Base-by-base conservation (phyloP, 2,113 vertebrate species). In the Vulpes ferrilata region DNA sequence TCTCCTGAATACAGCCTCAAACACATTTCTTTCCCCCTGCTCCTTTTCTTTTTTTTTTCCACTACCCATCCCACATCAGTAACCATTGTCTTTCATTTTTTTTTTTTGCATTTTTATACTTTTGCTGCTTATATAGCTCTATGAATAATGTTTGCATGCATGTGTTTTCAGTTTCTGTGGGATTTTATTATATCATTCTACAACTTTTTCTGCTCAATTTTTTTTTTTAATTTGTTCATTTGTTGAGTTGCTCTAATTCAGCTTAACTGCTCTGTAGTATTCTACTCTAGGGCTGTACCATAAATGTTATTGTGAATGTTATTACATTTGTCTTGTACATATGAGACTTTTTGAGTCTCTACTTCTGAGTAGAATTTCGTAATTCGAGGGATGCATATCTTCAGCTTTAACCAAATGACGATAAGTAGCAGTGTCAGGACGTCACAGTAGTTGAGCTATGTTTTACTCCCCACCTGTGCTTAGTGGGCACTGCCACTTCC, bases 211-310 rank as follows among this genome's bases (percentile, higher is more conserved):
- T 95, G 10, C 25, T 90, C 27, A 69, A 0, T 93, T 43, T 48
- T 82, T 96, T 82, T 93, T 94, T 80, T 35, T 65, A 2, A 81
- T 85, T 87, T 80, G 38, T 95, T 83, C 30, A n/a, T 74, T 91
- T 82, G 12, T 60, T 80, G 11, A n/a, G 11, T 91, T 95, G 76
- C 11, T 91, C 12, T 96, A 86, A 88, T 92, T 92, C 38, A 86
- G n/a, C 25, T 8, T 88, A 22, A 91, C 23, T 73, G 62, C 30
- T 90, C 35, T 93, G 71, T 59, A 64, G 60, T 82, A 53, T 91
- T 81, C 48, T 22, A 6, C 64, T 88, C 30, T 43, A 19, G 51
- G 62, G 25, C 30, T 79, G 0, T 80, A 53, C 73, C 5, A 32
- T 95, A 55, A 19, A 74, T 19, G 20, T 71, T 76, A 59, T 25